Conservation (phyloP, 2,113 vertebrate species). For the Rhabdornis inornatus region DNA sequence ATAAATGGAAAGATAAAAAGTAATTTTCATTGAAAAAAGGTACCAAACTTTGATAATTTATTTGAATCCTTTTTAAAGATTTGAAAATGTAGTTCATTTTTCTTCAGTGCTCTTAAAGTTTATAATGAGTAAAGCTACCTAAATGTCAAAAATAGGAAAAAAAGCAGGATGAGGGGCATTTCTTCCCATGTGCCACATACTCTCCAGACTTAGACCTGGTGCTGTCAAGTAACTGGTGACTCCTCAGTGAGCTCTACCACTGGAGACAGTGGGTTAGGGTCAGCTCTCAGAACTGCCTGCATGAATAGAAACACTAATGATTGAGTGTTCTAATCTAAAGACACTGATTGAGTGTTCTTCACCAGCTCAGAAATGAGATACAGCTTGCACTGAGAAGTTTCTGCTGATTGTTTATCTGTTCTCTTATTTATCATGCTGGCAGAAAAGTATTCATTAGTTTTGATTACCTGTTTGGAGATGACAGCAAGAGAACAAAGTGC, state of each 20-base stretch:
- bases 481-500: neutral
- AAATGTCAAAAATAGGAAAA: neutral
- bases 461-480: neutral
- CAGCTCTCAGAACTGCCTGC: neutral
- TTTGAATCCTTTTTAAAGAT: neutral
- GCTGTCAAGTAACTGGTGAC: neutral
- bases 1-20: neutral
- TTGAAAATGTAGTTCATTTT: neutral
- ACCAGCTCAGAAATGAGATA: neutral
- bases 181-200: neutral
- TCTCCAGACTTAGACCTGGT: neutral
- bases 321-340: no score
- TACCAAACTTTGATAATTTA: neutral
- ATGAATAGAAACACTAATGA: neutral
- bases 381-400: neutral
- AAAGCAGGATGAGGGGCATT: fast-evolving
- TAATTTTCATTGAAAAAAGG: neutral
- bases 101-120: neutral
- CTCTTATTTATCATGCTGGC: neutral
- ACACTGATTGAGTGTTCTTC: neutral
- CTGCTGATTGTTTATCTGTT: neutral
- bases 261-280: neutral
- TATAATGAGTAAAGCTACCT: neutral
- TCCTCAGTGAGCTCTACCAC: neutral
- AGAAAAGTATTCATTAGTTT: neutral